These are phyloP conservation scores for Synodontis membranacea DNA, from an alignment of 2,113 vertebrate species.

Conservation along the genomic window DNA sequence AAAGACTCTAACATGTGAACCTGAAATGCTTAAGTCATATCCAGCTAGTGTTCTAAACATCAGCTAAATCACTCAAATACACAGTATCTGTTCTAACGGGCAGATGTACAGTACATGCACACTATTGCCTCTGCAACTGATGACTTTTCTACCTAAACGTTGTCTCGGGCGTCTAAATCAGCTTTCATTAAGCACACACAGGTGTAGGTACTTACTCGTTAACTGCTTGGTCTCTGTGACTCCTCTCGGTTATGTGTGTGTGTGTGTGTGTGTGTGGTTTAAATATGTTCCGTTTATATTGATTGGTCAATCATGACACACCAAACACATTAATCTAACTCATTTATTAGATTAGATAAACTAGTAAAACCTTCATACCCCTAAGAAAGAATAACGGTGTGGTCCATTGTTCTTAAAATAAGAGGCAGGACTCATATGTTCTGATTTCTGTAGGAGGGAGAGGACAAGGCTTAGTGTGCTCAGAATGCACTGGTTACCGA, in stretches of 20 bases:
- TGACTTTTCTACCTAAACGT: neutral
- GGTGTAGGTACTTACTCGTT: neutral
- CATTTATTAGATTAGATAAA: neutral
- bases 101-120: neutral
- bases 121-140: neutral
- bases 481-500: neutral
- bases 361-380: neutral
- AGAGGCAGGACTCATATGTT: neutral
- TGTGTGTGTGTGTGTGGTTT: neutral
- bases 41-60: neutral
- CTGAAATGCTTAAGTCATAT: neutral
- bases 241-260: neutral
- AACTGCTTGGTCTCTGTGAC: neutral
- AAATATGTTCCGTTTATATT: neutral
- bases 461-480: neutral
- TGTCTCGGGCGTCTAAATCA: neutral
- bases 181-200: neutral
- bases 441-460: neutral
- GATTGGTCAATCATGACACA: neutral
- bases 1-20: neutral
- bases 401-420: neutral
- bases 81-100: neutral
- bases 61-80: neutral
- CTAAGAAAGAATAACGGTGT: neutral
- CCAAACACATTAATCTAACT: neutral